Evolutionary conservation across 2,888 invertebrate species (phyloP).

Genomic region (Drosophila rubida): DNA sequence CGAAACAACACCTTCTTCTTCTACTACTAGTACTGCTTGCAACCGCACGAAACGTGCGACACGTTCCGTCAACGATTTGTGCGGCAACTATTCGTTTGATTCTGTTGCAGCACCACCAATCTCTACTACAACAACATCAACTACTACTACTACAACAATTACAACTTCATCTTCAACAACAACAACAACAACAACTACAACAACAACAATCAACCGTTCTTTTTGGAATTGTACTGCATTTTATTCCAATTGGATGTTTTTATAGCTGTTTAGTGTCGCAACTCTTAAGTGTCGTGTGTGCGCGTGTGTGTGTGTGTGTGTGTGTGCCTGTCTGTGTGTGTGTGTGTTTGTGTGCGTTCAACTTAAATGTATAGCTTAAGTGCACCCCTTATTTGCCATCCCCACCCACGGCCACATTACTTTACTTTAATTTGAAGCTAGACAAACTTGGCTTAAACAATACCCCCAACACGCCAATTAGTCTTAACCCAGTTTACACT

Average conservation of each 20-base stretch:
- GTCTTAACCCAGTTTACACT: constrained; percentile 82
- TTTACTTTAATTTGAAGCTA: constrained; percentile 53
- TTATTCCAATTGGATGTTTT: constrained; percentile 62
- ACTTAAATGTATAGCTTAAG: constrained; percentile 43
- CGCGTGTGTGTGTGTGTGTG: constrained; percentile 13
- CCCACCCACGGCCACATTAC: background rate
- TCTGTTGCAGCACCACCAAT: constrained; percentile 38
- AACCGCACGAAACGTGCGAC: constrained; percentile 43
- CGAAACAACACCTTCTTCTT: constrained; percentile 15
- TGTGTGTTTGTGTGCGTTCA: constrained; percentile 17
- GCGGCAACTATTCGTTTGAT: constrained; percentile 55
- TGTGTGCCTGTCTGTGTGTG: constrained; percentile 11
- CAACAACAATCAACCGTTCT: constrained; percentile 59
- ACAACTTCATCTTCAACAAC: constrained; percentile 36
- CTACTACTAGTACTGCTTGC: constrained; percentile 23
- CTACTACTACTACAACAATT: constrained; percentile 42
- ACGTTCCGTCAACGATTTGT: constrained; percentile 60
- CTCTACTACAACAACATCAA: constrained; percentile 43
- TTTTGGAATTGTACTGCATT: constrained; percentile 76
- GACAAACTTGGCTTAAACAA: constrained; percentile 53
- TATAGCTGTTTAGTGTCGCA: constrained; percentile 57
- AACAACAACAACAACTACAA: constrained; percentile 36
- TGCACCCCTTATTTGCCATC: constrained; percentile 24
- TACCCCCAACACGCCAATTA: constrained; percentile 73
- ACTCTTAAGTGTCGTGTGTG: constrained; percentile 36